These are phyloP conservation scores for Etheostoma perlongum DNA, from an alignment of 2,797 vertebrate genomes.

Conservation along the genomic window DNA sequence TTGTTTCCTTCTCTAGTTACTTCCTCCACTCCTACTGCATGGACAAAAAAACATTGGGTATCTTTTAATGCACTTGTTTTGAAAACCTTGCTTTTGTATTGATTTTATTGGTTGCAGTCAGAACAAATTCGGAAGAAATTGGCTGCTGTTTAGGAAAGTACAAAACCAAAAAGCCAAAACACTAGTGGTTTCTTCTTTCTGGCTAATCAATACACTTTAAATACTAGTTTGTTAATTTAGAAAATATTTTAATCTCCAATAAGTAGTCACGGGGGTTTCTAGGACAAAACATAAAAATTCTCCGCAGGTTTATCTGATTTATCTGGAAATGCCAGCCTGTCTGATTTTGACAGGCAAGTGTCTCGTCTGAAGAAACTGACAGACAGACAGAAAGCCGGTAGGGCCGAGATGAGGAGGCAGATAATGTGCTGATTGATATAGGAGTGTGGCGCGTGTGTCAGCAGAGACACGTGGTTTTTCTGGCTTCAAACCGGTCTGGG, in stretches of 20 bases:
- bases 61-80: conserved; percentile 14
- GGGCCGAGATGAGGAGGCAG: conserved; percentile 42
- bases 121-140: conserved; percentile 4
- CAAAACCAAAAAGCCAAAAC: conserved; percentile 13
- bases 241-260: neutral
- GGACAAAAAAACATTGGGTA: conserved; percentile 9
- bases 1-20: conserved; percentile 23
- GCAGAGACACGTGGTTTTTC: conserved; percentile 53
- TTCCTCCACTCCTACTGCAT: conserved; percentile 15
- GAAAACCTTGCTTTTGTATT: conserved; percentile 18
- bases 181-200: conserved; percentile 8
- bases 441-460: conserved; percentile 49
- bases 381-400: conserved; percentile 27
- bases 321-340: conserved; percentile 14
- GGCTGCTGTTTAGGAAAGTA: neutral
- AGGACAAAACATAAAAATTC: neutral
- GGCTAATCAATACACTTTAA: neutral
- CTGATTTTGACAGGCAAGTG: conserved; percentile 40
- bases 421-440: conserved; percentile 69
- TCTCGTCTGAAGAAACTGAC: conserved; percentile 30
- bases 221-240: neutral
- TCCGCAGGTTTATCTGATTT: conserved; percentile 16
- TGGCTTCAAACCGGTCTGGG: conserved; percentile 70
- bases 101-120: conserved; percentile 32
- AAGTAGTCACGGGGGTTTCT: neutral